Conservation (phyloP, 2,888 invertebrate genomes). For the Folsomia candida region DNA sequence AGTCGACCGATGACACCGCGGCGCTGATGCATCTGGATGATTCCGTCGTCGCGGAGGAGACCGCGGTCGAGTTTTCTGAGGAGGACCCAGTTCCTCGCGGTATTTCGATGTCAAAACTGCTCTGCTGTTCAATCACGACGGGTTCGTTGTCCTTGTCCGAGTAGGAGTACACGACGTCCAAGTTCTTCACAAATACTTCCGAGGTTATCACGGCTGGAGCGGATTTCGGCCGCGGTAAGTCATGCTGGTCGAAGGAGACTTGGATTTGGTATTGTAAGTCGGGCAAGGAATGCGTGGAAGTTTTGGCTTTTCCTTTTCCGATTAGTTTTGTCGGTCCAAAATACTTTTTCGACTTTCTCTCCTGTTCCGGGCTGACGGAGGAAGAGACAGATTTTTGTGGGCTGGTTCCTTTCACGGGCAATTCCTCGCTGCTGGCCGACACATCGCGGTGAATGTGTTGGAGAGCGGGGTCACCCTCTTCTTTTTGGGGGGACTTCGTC, state of each 20-base stretch:
- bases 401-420: conserved; percentile 15
- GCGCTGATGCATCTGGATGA: conserved; percentile 17
- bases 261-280: conserved; percentile 50
- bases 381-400: neutral
- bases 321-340: conserved; percentile 49
- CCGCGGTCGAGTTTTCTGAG: conserved; percentile 32
- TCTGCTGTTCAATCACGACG: neutral
- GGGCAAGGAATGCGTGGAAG: conserved; percentile 46
- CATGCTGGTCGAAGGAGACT: conserved; percentile 22
- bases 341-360: conserved; percentile 29
- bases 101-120: neutral
- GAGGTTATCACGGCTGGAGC: conserved; percentile 50
- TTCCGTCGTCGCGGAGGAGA: conserved; percentile 27
- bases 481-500: neutral
- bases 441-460: conserved; percentile 49
- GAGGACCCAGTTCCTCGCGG: conserved; percentile 28
- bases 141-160: conserved; percentile 5
- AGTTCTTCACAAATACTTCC: conserved; percentile 49
- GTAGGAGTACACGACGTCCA: conserved; percentile 43
- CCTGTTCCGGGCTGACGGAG: conserved; percentile 12
- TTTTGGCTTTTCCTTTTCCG: conserved; percentile 39
- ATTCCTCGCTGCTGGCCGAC: conserved; percentile 44
- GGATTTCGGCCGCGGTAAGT: conserved; percentile 46
- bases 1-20: neutral
- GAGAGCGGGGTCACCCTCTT: conserved; percentile 45